These are phyloP conservation scores for Lasiurus cinereus DNA, from an alignment of 2,113 vertebrate species.

Conservation along the genomic window DNA sequence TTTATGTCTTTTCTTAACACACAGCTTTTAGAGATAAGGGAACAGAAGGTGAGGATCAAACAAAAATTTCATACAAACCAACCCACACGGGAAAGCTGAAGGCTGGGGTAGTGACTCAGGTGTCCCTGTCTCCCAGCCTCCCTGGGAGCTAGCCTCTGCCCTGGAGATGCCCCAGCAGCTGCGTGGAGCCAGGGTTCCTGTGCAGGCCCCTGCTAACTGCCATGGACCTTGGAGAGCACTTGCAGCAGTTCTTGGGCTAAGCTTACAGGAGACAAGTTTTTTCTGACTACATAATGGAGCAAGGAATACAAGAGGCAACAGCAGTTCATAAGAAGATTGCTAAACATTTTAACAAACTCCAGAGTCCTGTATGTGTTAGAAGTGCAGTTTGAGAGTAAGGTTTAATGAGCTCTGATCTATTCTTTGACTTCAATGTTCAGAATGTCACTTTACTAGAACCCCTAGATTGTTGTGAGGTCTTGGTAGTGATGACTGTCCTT, in stretches of 20 bases:
- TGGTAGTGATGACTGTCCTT: not conserved
- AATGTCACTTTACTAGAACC: conserved; percentile 68
- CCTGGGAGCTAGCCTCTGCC: not conserved
- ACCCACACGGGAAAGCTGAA: not conserved
- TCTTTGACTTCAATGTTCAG: conserved; percentile 56
- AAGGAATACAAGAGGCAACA: not conserved
- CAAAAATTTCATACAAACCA: conserved; percentile 12
- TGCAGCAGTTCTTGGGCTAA: not conserved
- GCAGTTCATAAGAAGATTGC: conserved; percentile 50
- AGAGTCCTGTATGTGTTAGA: conserved; percentile 1
- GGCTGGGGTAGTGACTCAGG: not conserved
- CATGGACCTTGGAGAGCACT: not conserved
- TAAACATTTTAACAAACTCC: conserved; percentile 57
- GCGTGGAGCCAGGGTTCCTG: not conserved
- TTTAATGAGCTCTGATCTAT: conserved; percentile 68
- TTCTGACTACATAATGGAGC: not conserved
- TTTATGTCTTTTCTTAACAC: conserved; percentile 76
- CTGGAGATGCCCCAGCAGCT: not conserved
- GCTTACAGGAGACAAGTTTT: conserved; percentile 48
- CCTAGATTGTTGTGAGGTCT: not conserved
- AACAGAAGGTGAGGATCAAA: conserved; percentile 74
- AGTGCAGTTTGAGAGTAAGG: conserved; percentile 49
- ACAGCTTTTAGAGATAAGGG: conserved; percentile 76
- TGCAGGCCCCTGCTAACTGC: conserved; percentile 1
- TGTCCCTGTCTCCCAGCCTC: fast-evolving